Evolutionary conservation across 1,140 invertebrate genomes (phyloP), one percentile per base, ranked within the genome.

Genomic region (Zophobas atratus): DNA sequence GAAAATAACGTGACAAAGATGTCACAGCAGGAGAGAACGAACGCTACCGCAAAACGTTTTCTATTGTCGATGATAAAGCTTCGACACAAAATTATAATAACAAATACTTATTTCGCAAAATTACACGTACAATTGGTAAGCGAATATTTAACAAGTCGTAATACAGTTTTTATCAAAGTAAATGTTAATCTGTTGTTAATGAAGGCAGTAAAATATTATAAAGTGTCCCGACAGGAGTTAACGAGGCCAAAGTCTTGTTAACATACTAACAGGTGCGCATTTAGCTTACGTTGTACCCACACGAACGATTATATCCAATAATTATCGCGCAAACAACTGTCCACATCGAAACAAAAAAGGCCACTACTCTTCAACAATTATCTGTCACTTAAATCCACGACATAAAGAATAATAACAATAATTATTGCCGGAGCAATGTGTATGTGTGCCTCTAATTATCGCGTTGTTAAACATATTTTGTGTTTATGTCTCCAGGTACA

Each of bases 171-270:
- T 57, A 57, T 57, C 55, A 33, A 46, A 3, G 3, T 4, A 3
- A 46, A 46, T 46, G 43, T 46, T 46, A 46, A 46, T 46, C 43
- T 46, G 34, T 57, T 57, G 57, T 41, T 36, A n/a, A 8, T 67
- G 60, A 43, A 33, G 20, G 38, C 60, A 43, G 39, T 41, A 43
- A 67, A 43, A 38, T 60, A 60, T 60, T 60, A 60, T 60, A 60
- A 67, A 43, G 60, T 67, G 38, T 43, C 39, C 39, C 60, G 60
- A 67, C 39, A 33, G 32, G 60, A 67, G 60, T 67, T 67, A 67
- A 67, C 60, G 60, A 67, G 60, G 60, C 60, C 60, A 36, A 67
- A 67, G 60, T 67, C 60, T 67, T 67, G 60, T 67, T 67, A 67
- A 67, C 60, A 67, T 33, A 43, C 38, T 67, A 67, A 67, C 60